Percentiles rank a stretch among this genome's conserved stretches.
Evolutionary conservation across 92 coral and sea anemone genomes (phyloP).

Genomic region (Muricea muricata): DNA sequence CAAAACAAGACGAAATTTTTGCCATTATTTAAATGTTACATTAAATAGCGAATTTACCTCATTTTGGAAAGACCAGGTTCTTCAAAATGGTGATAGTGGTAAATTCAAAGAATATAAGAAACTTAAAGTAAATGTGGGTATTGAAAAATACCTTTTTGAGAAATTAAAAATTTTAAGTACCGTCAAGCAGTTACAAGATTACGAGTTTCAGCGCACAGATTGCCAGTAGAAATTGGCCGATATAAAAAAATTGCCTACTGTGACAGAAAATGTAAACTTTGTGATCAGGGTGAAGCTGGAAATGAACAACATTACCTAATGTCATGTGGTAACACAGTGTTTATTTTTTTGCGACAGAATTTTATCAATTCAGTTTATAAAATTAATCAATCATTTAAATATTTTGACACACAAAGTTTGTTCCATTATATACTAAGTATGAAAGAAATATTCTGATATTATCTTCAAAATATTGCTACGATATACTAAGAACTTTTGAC

Average conservation of each 20-base stretch:
- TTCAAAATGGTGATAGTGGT: neutral
- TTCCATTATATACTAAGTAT: no score
- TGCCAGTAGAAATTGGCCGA: constrained; percentile 1
- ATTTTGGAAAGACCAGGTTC: neutral
- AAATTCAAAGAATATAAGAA: neutral
- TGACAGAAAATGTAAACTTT: neutral
- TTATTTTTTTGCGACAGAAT: neutral
- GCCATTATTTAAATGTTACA: neutral
- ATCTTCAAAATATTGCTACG: no score
- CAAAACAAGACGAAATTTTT: neutral
- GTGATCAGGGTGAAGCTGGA: neutral
- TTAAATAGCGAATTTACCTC: neutral
- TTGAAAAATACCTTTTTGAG: neutral
- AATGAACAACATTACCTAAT: constrained; percentile 3
- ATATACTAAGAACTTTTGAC: no score
- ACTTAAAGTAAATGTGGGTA: neutral
- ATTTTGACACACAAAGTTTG: no score
- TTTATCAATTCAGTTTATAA: neutral
- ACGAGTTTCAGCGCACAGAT: neutral
- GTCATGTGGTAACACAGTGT: neutral
- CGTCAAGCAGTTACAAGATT: constrained; percentile 5
- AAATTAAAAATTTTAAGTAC: neutral
- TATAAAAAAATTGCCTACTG: neutral
- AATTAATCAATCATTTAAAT: no score
- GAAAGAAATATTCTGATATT: no score